Conservation (phyloP, 2,113 vertebrate genomes). For the Cebidichthys violaceus region DNA sequence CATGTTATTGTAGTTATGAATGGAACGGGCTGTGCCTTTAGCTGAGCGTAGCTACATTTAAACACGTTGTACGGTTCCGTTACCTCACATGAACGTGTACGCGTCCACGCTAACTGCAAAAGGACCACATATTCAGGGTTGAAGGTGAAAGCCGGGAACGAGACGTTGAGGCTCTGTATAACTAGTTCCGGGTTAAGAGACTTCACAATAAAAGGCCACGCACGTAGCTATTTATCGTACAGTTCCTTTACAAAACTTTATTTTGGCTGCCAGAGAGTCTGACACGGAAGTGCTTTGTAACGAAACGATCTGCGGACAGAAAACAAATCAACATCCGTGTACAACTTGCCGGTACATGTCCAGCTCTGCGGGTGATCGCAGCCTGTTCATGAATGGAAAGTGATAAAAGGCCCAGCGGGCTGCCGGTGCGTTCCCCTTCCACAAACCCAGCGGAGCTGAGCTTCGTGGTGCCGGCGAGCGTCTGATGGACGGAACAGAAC, state of each 20-base stretch:
- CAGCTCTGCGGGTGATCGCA: background rate
- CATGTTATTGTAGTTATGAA: background rate
- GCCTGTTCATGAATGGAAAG: background rate
- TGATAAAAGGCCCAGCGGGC: background rate
- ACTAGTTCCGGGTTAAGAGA: constrained; percentile 20
- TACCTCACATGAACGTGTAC: constrained; percentile 8
- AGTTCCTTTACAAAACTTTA: constrained; percentile 13
- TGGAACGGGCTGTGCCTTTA: fast-evolving
- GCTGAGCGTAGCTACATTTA: too few species aligned
- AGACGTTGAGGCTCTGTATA: fast-evolving
- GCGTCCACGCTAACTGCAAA: background rate
- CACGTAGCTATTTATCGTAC: fast-evolving
- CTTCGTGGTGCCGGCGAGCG: fast-evolving
- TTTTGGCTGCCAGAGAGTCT: constrained; percentile 18
- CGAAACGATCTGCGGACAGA: background rate
- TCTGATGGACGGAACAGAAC: constrained; percentile 44
- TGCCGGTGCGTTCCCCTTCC: fast-evolving
- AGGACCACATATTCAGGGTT: fast-evolving
- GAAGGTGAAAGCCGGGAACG: background rate
- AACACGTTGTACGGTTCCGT: background rate
- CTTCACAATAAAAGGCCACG: constrained; percentile 60
- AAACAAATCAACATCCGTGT: background rate
- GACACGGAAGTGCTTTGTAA: constrained; percentile 38
- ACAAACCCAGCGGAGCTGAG: background rate
- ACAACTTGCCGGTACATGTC: constrained; percentile 65